Evolutionary conservation across 2,113 vertebrate species (phyloP).

Genomic region (Esox niger): DNA sequence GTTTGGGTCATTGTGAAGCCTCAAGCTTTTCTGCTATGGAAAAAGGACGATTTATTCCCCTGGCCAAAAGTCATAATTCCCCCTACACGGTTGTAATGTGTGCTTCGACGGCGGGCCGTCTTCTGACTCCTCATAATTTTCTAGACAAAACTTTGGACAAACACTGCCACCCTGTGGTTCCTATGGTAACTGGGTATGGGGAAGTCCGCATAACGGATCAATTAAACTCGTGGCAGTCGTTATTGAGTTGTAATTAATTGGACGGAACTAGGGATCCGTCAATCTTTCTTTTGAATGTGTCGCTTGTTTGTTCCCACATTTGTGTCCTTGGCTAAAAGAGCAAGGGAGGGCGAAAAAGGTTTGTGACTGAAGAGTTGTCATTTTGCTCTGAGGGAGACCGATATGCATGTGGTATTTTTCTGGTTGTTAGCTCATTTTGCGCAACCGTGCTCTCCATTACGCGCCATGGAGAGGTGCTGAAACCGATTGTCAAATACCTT

Average conservation of each 20-base stretch:
- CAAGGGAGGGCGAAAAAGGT: no score
- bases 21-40: not conserved
- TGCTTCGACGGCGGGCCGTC: constrained; percentile 59
- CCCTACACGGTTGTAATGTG: constrained; percentile 29
- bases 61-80: constrained; percentile 33
- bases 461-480: not conserved
- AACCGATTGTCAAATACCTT: not conserved
- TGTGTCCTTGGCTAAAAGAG: constrained; percentile 4
- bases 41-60: not conserved
- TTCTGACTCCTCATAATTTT: constrained; percentile 61
- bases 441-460: not conserved
- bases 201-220: constrained; percentile 13
- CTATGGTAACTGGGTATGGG: not conserved
- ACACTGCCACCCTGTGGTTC: constrained; percentile 97
- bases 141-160: constrained; percentile 81
- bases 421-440: not conserved
- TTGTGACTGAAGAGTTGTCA: not conserved
- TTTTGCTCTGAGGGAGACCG: constrained; percentile 8
- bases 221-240: constrained; percentile 52
- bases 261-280: constrained; percentile 38
- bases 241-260: constrained; percentile 52
- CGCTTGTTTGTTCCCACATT: no score
- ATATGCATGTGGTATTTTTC: not conserved
- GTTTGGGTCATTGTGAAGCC: not conserved
- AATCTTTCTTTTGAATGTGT: constrained; percentile 24